These are phyloP conservation scores for Thymallus thymallus DNA, from an alignment of 2,113 vertebrate species.

Conservation along the genomic window DNA sequence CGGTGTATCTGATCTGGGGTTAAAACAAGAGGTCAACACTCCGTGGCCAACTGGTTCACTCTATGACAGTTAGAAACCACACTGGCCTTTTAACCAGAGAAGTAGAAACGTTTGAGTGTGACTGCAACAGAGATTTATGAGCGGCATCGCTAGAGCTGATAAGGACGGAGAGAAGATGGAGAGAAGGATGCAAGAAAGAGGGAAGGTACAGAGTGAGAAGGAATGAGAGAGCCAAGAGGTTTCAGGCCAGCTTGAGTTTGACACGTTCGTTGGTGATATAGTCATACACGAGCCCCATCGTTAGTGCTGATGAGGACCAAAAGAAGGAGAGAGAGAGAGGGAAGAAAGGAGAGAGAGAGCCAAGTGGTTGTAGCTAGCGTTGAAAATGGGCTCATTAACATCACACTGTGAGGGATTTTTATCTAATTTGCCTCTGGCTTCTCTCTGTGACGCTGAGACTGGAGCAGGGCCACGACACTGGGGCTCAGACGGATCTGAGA, in stretches of 20 bases:
- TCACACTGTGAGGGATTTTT: constrained; percentile 29
- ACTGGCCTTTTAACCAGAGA: too few species aligned
- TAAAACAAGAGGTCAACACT: neutral
- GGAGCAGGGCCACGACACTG: constrained; percentile 16
- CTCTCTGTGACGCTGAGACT: constrained; percentile 4
- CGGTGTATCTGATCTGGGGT: neutral
- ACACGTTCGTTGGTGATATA: too few species aligned
- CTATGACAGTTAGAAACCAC: too few species aligned
- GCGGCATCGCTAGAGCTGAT: too few species aligned
- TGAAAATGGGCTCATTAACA: constrained; percentile 26
- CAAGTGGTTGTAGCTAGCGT: constrained; percentile 20
- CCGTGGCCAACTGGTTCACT: neutral
- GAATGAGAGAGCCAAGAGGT: neutral
- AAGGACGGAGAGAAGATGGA: neutral
- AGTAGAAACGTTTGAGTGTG: too few species aligned
- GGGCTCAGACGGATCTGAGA: constrained; percentile 1
- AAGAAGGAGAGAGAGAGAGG: neutral
- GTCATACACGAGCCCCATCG: too few species aligned
- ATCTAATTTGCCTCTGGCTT: constrained; percentile 31
- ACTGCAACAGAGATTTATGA: too few species aligned
- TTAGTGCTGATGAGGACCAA: neutral
- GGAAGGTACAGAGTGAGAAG: neutral
- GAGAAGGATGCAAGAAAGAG: neutral
- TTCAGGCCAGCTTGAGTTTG: too few species aligned
- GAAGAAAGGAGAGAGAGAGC: neutral